A percentile compares a stretch with the other conserved stretches of the same genome.
These are phyloP conservation scores for Tethea ocularis DNA, from an alignment of 2,888 invertebrate species.

Conservation along the genomic window DNA sequence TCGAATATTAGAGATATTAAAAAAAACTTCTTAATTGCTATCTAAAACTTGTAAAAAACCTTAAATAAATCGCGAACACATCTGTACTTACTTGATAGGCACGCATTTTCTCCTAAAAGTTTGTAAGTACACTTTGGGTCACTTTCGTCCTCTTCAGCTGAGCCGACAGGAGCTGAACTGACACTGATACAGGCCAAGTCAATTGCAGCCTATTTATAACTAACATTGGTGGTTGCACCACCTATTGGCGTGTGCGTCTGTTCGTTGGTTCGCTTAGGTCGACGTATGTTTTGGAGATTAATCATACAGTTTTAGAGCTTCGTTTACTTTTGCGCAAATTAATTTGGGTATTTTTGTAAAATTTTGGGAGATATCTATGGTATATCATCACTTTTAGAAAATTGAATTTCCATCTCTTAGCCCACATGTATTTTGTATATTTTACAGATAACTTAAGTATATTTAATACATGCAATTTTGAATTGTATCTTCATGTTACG, in stretches of 20 bases:
- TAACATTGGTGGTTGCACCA: constrained; percentile 56
- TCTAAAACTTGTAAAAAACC: too few relatives aligned
- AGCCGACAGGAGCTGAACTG: constrained; percentile 79
- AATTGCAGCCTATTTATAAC: constrained; percentile 70
- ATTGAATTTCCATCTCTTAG: too few relatives aligned
- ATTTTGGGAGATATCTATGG: too few relatives aligned
- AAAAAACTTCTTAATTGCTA: too few relatives aligned
- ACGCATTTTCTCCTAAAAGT: constrained; percentile 63
- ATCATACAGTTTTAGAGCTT: not conserved
- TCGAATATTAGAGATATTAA: too few relatives aligned
- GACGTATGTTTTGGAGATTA: constrained; percentile 18
- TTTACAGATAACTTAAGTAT: too few relatives aligned
- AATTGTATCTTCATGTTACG: too few relatives aligned
- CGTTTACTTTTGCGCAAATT: not conserved
- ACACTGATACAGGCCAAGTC: constrained; percentile 56
- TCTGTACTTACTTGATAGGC: constrained; percentile 75
- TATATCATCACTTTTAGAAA: too few relatives aligned
- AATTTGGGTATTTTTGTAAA: too few relatives aligned
- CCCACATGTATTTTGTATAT: too few relatives aligned
- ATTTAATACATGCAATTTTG: too few relatives aligned
- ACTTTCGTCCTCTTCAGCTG: constrained; percentile 81
- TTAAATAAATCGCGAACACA: not conserved
- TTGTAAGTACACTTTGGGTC: constrained; percentile 43
- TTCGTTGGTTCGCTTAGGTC: constrained; percentile 13
- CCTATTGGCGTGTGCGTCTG: constrained; percentile 16